phyloP scores from a whole-genome alignment of 2,888 invertebrate genomes.

The Aproaerema taeniolella region DNA sequence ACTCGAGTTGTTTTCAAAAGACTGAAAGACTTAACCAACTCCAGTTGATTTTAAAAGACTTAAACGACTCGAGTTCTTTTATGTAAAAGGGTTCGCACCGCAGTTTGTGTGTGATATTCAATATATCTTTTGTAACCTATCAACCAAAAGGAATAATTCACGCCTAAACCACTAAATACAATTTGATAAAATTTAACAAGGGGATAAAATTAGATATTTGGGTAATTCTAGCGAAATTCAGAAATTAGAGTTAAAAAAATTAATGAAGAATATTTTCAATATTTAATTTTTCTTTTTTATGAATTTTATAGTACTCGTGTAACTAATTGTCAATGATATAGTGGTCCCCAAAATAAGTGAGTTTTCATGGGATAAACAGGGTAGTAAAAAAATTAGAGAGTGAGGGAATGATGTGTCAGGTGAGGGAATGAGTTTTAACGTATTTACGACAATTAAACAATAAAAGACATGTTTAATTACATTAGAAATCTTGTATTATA shows the following conservation, averaged over 20 bases:
- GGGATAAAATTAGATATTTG: too few relatives aligned
- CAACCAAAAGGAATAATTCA: too few relatives aligned
- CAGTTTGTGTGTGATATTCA: too few relatives aligned
- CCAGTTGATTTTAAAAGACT: too few relatives aligned
- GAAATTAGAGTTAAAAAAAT: background rate
- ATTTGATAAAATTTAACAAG: too few relatives aligned
- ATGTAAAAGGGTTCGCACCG: too few relatives aligned
- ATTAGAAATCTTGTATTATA: background rate
- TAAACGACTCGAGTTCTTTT: too few relatives aligned
- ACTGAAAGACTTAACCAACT: too few relatives aligned
- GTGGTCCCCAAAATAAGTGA: background rate
- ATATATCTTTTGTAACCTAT: too few relatives aligned
- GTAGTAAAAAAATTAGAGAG: background rate
- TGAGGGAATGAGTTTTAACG: background rate
- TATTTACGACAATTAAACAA: background rate
- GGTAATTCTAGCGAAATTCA: background rate
- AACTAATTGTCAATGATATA: background rate
- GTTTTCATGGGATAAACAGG: background rate
- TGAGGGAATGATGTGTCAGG: background rate
- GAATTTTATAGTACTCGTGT: conserved; percentile 1
- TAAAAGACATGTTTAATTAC: background rate
- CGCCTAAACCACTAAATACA: too few relatives aligned
- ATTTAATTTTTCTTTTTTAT: conserved; percentile 1
- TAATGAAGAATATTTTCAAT: background rate
- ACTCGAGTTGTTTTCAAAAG: too few relatives aligned